A percentile compares a stretch with the other conserved stretches of the same genome.
Conservation (phyloP, 2,797 vertebrate genomes). For the Peromyscus melanophrys region DNA sequence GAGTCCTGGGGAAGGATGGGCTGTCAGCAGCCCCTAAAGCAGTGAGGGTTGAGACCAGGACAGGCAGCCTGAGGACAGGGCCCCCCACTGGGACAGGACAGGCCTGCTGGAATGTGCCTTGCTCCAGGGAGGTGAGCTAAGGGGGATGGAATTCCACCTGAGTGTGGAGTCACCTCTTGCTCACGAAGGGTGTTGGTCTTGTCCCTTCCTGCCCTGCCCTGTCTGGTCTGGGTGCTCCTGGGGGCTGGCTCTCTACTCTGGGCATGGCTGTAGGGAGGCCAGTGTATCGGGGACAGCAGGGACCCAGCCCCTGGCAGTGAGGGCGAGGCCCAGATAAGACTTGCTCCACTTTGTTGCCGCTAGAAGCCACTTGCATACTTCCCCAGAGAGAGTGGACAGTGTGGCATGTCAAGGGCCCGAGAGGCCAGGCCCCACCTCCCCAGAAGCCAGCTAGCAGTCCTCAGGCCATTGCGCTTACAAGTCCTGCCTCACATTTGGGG, state of each 20-base stretch:
- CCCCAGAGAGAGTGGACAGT: constrained; percentile 48
- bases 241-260: constrained; percentile 62
- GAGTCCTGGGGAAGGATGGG: not conserved
- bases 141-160: constrained; percentile 80
- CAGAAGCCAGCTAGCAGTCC: not conserved
- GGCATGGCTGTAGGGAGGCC: not conserved
- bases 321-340: constrained; percentile 75
- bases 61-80: constrained; percentile 56
- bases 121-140: constrained; percentile 83
- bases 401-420: constrained; percentile 54
- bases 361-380: constrained; percentile 82
- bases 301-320: not conserved
- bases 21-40: not conserved
- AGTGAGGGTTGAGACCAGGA: not conserved
- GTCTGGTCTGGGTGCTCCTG: constrained; percentile 72
- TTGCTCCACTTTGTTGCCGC: constrained; percentile 45
- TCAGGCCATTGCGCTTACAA: not conserved
- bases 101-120: constrained; percentile 77
- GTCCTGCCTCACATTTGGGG: not conserved
- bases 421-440: not conserved
- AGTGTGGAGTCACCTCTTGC: constrained; percentile 73
- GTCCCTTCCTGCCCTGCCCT: constrained; percentile 86
- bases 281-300: constrained; percentile 42
- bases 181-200: constrained; percentile 75
- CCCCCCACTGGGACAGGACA: constrained; percentile 63